These are phyloP conservation scores for Dasysyrphus tricinctus DNA, from an alignment of 2,888 invertebrate species.

Conservation along the genomic window DNA sequence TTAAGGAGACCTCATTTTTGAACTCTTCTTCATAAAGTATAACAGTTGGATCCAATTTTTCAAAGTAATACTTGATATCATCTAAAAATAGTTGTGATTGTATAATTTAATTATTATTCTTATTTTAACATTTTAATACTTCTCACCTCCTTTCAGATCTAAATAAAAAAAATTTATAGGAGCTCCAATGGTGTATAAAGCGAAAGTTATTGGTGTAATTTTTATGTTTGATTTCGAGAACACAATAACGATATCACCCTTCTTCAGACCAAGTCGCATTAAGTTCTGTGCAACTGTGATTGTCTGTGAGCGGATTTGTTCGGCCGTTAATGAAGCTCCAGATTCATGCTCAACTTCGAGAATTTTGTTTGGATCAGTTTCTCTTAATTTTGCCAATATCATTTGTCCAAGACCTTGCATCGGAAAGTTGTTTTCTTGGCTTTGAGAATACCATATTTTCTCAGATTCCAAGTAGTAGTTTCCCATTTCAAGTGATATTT, in stretches of 20 bases:
- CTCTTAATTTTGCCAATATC: not conserved
- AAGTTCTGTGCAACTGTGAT: conserved; percentile 53
- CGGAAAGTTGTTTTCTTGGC: not conserved
- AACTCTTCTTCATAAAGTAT: conserved; percentile 73
- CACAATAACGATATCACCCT: conserved; percentile 69
- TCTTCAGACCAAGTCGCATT: conserved; percentile 60
- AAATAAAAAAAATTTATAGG: conserved; percentile 75
- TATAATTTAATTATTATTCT: not conserved
- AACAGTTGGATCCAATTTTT: conserved; percentile 62
- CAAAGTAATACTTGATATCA: conserved; percentile 48
- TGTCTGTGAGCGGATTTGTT: conserved; percentile 55
- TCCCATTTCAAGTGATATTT: not conserved
- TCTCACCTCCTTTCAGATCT: conserved; percentile 65
- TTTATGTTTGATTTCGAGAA: conserved; percentile 64
- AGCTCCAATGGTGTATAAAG: conserved; percentile 66
- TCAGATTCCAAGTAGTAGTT: not conserved
- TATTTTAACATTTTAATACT: not conserved
- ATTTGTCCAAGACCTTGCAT: not conserved
- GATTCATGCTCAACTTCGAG: conserved; percentile 67
- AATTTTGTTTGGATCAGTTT: conserved; percentile 23
- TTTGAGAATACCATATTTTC: not conserved
- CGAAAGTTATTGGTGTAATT: conserved; percentile 72
- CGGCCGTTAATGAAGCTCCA: conserved; percentile 18
- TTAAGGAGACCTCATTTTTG: conserved; percentile 22
- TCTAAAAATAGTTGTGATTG: conserved; percentile 37